Conservation (phyloP, 2,888 invertebrate species). For the Vannuccia rotundouncinata region DNA sequence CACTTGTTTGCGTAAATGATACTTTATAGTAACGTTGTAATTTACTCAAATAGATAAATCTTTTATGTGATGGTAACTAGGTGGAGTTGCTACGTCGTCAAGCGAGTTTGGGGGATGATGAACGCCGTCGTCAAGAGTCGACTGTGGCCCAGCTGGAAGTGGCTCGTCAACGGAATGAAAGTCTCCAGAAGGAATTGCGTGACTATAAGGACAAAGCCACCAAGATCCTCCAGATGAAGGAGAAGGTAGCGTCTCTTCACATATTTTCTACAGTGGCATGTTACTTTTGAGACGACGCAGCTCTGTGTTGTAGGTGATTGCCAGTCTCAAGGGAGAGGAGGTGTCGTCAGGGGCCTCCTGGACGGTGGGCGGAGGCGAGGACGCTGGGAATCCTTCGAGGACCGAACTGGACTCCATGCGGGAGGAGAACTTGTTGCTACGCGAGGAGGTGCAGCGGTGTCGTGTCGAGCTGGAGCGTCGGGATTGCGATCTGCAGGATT, state of each 20-base stretch:
- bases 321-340: slow-evolving; percentile 58
- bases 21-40: too few species aligned
- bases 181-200: slow-evolving; percentile 63
- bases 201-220: slow-evolving; percentile 74
- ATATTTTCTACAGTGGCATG: background rate
- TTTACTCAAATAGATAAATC: too few species aligned
- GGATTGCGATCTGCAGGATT: slow-evolving; percentile 58
- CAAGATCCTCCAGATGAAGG: slow-evolving; percentile 64
- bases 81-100: too few species aligned
- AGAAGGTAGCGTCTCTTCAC: too few species aligned
- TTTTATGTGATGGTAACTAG: too few species aligned
- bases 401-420: slow-evolving; percentile 63
- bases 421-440: slow-evolving; percentile 61
- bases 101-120: too few species aligned
- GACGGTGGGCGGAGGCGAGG: slow-evolving; percentile 40
- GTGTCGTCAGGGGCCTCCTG: too few species aligned
- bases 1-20: too few species aligned
- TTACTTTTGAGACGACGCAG: background rate
- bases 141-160: slow-evolving; percentile 12
- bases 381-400: background rate
- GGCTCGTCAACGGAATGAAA: background rate
- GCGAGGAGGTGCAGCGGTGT: slow-evolving; percentile 62
- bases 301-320: slow-evolving; percentile 60
- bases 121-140: too few species aligned
- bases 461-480: slow-evolving; percentile 57